Evolutionary conservation across 2,797 vertebrate genomes (phyloP), one percentile per base, ranked within the genome.

Genomic region (Xenopus petersii): DNA sequence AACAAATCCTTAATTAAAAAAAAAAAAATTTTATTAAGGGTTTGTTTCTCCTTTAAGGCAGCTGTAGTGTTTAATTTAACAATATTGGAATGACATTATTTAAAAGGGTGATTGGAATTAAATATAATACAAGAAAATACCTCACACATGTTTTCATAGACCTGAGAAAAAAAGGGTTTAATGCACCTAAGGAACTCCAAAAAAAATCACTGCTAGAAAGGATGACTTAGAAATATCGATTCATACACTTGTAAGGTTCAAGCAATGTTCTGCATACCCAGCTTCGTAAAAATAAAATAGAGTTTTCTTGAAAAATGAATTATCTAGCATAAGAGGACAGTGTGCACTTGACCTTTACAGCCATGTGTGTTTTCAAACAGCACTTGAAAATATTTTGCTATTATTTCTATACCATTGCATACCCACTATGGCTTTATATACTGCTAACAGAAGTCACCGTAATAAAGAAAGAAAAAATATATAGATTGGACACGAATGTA

Each of bases 291-390:
- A 42, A 49, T 21, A 58, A 56, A 30, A 55, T 46, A 69, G 47
- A 68, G 70, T 68, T 68, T 77, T 67, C 67, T 21, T 73, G 70
- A 77, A 77, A 73, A 73, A 77, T 77, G 49, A 65, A 73, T 77
- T 63, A 55, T 77, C 65, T 3, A 21, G 51, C 64, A 21, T 58
- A 66, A 67, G 49, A 67, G 65, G 51, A 55, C 24, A 54, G n/a
- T 77, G 63, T 78, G 17, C 49, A 65, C 60, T 49, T 78, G 65
- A 73, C 61, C 71, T 60, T 54, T 63, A 12, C 55, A 24, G 42
- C 66, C 54, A 21, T 26, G 1, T 21, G 0, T 21, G 68, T 67
- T 67, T 66, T 51, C 26, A 30, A 30, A 30, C 26, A 30, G 26
- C 26, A 30, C 26, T 30, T 30, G 26, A 30, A 30, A 30, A 30